phyloP scores from a whole-genome alignment of 2,797 vertebrate genomes.

The Glossophaga mutica region DNA sequence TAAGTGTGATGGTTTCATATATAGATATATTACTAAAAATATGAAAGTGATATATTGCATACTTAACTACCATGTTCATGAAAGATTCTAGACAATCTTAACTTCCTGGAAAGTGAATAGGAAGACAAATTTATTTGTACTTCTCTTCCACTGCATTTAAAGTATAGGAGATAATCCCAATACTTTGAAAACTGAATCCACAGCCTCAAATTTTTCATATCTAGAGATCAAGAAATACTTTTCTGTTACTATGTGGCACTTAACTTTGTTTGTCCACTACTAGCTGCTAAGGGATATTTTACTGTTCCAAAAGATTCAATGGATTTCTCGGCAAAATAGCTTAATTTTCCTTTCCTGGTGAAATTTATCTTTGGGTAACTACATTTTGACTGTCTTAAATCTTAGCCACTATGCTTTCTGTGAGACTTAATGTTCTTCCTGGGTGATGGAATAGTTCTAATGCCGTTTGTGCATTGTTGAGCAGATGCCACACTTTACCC shows the following conservation, averaged over 20 bases:
- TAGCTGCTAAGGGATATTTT: slow-evolving; percentile 14
- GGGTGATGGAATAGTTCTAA: not conserved
- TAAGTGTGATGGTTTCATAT: not conserved
- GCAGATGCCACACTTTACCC: slow-evolving; percentile 48
- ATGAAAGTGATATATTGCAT: not conserved
- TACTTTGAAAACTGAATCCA: not conserved
- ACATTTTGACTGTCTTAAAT: slow-evolving; percentile 44
- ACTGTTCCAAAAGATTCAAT: not conserved
- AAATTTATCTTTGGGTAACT: slow-evolving; percentile 56
- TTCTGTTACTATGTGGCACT: not conserved
- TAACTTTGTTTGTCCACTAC: not conserved
- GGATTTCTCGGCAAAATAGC: slow-evolving; percentile 18
- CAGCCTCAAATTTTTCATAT: not conserved
- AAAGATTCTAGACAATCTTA: not conserved
- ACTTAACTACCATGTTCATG: not conserved
- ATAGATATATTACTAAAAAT: not conserved
- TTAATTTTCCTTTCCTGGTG: slow-evolving; percentile 32
- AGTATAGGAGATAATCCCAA: not conserved
- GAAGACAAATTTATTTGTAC: not conserved
- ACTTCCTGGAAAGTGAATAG: not conserved
- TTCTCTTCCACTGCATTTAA: not conserved
- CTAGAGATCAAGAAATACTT: not conserved
- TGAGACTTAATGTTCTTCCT: slow-evolving; percentile 34
- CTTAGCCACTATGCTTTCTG: slow-evolving; percentile 5
- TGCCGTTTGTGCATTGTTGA: not conserved